Percentiles rank a stretch among this genome's conserved stretches.
Conservation (phyloP, 2,797 vertebrate species). For the Leptoclinus maculatus region DNA sequence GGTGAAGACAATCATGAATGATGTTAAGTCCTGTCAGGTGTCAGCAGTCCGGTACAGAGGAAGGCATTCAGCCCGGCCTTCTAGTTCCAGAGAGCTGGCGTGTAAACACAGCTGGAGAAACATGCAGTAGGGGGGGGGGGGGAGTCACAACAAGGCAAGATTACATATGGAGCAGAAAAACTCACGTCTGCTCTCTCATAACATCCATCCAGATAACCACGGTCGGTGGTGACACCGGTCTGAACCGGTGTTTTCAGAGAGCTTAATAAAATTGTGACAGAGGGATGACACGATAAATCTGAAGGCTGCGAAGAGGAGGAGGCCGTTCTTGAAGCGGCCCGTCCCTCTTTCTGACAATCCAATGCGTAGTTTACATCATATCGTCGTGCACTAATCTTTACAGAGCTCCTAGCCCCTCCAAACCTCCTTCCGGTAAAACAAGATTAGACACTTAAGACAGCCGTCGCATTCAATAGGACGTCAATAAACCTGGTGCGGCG, state of each 20-base stretch:
- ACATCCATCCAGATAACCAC: conserved; percentile 25
- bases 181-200: conserved; percentile 21
- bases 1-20: conserved; percentile 27
- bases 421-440: conserved; percentile 24
- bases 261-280: conserved; percentile 26
- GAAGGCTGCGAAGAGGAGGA: background rate
- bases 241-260: conserved; percentile 44
- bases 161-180: conserved; percentile 28
- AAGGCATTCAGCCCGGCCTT: conserved; percentile 59
- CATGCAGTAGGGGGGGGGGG: conserved; percentile 47
- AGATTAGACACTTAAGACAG: conserved; percentile 16
- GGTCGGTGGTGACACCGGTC: conserved; percentile 32
- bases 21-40: conserved; percentile 59
- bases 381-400: conserved; percentile 4
- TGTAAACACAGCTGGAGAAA: conserved; percentile 81
- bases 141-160: conserved; percentile 36
- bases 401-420: background rate
- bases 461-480: background rate
- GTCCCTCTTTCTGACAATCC: conserved; percentile 16
- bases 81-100: conserved; percentile 53
- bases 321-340: background rate
- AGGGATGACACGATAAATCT: conserved; percentile 22
- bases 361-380: conserved; percentile 20
- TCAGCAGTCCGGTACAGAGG: conserved; percentile 52
- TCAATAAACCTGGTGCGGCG: conserved; percentile 16